Percentiles rank a stretch among this genome's conserved stretches.
Conservation (phyloP, 1,140 invertebrate species). For the Cydia strobilella region DNA sequence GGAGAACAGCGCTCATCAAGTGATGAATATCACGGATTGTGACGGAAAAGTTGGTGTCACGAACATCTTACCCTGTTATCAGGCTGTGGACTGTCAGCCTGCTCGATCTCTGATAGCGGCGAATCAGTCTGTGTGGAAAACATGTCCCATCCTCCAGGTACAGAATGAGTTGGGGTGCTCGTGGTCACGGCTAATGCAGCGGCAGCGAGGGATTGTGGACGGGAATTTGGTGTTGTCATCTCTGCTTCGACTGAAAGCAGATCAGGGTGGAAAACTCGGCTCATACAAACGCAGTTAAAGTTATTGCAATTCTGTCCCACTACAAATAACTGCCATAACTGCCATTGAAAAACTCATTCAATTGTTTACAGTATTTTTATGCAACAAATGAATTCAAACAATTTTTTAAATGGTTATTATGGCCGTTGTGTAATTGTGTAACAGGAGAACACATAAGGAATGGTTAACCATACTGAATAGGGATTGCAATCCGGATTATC, state of each 20-base stretch:
- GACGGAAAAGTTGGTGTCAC: neutral
- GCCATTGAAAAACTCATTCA: no score
- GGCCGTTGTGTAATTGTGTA: no score
- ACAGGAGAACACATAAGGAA: no score
- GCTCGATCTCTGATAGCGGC: conserved; percentile 76
- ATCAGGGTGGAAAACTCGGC: neutral
- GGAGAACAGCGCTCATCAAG: neutral
- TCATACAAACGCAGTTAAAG: no score
- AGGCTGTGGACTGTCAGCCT: conserved; percentile 62
- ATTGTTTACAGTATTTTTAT: no score
- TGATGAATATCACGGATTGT: neutral
- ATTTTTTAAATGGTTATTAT: no score
- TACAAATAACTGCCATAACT: no score
- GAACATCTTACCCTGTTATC: conserved; percentile 56
- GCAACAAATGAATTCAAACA: no score
- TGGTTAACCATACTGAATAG: no score
- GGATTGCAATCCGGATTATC: no score
- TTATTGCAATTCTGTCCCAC: no score
- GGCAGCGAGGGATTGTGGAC: conserved; percentile 50
- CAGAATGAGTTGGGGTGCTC: conserved; percentile 73
- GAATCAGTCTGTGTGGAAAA: conserved; percentile 72
- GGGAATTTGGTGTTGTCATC: conserved; percentile 64
- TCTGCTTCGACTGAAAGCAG: conserved; percentile 55
- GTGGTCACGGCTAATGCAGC: conserved; percentile 61
- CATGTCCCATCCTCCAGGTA: conserved; percentile 58